Evolutionary conservation across 2,888 invertebrate species (phyloP).

Genomic region (Drosophila ezoana): DNA sequence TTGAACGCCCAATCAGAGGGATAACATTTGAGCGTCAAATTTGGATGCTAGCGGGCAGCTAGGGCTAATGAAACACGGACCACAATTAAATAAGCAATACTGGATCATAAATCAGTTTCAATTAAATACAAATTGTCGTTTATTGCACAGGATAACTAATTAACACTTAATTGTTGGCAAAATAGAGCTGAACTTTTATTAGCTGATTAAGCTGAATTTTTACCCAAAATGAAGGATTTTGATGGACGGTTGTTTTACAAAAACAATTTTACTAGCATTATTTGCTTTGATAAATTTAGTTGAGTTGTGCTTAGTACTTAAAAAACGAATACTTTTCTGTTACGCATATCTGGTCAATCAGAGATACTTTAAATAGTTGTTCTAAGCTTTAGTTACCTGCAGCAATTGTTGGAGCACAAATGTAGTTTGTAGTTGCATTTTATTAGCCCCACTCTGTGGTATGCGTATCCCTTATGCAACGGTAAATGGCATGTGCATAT

Average conservation of each 20-base stretch:
- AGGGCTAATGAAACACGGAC: not conserved
- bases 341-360: not conserved
- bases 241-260: too few relatives aligned
- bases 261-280: too few relatives aligned
- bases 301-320: not conserved
- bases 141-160: too few relatives aligned
- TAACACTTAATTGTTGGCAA: too few relatives aligned
- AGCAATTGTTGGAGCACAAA: not conserved
- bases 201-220: too few relatives aligned
- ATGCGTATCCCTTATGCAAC: conserved; percentile 14
- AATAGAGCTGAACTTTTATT: too few relatives aligned
- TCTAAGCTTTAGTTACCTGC: conserved; percentile 1
- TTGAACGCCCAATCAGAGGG: conserved; percentile 21
- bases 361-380: not conserved
- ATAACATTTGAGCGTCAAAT: not conserved
- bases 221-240: too few relatives aligned
- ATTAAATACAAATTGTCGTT: not conserved
- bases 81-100: not conserved
- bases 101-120: not conserved
- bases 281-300: not conserved
- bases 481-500: conserved; percentile 29
- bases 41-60: not conserved
- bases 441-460: conserved; percentile 1
- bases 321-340: not conserved
- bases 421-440: not conserved